Conservation (phyloP, 2,888 invertebrate species). For the Campoletis raptor region DNA sequence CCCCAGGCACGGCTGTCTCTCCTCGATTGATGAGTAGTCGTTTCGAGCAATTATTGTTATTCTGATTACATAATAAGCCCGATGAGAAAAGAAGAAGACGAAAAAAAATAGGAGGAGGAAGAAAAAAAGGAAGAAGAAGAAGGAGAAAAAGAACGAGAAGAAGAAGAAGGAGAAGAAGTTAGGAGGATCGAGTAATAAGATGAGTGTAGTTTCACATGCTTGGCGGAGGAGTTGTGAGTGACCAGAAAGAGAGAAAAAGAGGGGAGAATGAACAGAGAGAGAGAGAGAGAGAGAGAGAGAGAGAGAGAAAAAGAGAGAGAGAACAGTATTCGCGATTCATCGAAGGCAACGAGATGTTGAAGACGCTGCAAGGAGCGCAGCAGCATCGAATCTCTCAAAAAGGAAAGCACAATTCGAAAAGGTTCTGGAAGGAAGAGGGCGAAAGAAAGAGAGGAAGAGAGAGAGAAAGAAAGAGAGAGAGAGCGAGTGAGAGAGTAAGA, state of each 20-base stretch:
- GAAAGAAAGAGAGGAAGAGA: neutral
- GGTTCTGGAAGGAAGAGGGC: conserved; percentile 65
- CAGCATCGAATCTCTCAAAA: conserved; percentile 68
- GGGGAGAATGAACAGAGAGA: conserved; percentile 40
- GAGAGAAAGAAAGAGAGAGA: neutral
- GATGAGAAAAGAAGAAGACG: conserved; percentile 67
- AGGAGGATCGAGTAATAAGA: conserved; percentile 44
- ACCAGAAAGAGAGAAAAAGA: conserved; percentile 45
- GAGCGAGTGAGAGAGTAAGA: conserved; percentile 21
- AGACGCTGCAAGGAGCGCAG: conserved; percentile 53
- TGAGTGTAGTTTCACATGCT: conserved; percentile 38
- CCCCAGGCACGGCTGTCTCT: conserved; percentile 79
- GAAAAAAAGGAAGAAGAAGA: conserved; percentile 51
- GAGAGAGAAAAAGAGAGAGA: conserved; percentile 47
- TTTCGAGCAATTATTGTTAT: conserved; percentile 83
- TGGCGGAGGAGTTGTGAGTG: conserved; percentile 63
- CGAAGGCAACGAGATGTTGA: conserved; percentile 47
- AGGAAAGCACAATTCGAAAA: conserved; percentile 81
- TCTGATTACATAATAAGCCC: conserved; percentile 83
- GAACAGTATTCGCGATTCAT: conserved; percentile 20
- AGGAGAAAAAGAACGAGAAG: conserved; percentile 57
- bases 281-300: conserved; percentile 37
- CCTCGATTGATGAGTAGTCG: conserved; percentile 82
- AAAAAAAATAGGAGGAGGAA: conserved; percentile 49
- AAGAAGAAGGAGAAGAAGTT: conserved; percentile 63